A percentile compares a stretch with the other conserved stretches of the same genome.
Conservation (phyloP, 2,113 vertebrate genomes). For the Sylvietta virens region DNA sequence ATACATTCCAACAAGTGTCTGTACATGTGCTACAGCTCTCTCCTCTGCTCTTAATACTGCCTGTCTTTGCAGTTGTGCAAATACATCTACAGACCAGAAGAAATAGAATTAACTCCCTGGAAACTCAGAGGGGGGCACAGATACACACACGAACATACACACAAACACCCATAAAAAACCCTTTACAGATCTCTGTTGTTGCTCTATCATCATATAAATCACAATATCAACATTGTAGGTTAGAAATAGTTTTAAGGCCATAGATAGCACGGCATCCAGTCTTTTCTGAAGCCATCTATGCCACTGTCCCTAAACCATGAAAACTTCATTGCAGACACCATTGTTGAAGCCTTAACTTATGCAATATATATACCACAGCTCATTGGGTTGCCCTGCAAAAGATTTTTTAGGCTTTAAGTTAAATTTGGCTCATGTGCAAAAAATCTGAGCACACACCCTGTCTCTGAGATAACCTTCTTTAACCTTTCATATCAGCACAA, state of each 20-base stretch:
- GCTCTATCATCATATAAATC: not conserved
- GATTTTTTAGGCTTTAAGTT: not conserved
- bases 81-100: not conserved
- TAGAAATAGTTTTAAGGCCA: not conserved
- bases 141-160: not conserved
- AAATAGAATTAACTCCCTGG: not conserved
- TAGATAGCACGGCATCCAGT: not conserved
- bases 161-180: not conserved
- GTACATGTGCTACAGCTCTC: not conserved
- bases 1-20: not conserved
- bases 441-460: not conserved
- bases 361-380: not conserved
- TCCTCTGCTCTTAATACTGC: not conserved
- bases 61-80: not conserved
- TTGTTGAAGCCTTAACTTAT: not conserved
- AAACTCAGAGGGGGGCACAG: not conserved
- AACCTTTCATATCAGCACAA: not conserved
- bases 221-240: not conserved
- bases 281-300: not conserved
- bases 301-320: not conserved
- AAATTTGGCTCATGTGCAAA: not conserved
- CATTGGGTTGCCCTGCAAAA: not conserved
- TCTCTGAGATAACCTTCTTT: not conserved
- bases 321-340: not conserved
- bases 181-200: not conserved